Evolutionary conservation across 2,797 vertebrate genomes (phyloP), one percentile per base, ranked within the genome.

Genomic region (Gastrophryne carolinensis): DNA sequence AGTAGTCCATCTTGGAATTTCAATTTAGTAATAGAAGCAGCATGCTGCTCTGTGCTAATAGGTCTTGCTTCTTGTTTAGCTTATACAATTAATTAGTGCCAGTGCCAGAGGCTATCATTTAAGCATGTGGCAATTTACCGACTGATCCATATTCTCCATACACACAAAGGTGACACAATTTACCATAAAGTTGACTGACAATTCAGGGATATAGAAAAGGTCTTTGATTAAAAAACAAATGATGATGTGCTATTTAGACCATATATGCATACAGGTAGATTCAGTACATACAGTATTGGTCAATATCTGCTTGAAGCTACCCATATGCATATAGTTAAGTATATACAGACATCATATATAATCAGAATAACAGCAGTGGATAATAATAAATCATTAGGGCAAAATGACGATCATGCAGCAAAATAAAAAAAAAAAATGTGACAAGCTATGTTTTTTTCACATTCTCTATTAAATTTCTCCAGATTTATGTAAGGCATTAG

Each of bases 401-500:
- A 76, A n/a, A n/a, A n/a, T n/a, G 27, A 6, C 60, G 35, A 53
- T 32, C 35, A 58, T 29, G 19, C 23, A 15, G 12, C 0, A 69
- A 63, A 26, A 54, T 68, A 1, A 76, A 69, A 63, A 26, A 54
- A 68, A 1, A 76, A 3, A 72, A 47, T 24, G 52, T 21, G n/a
- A 49, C 57, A 62, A 79, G 44, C 32, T 62, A 49, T 58, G 66
- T 21, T 53, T 32, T 74, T 62, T 64, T 37, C 35, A 29, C 65
- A 82, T 41, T 64, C 50, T 64, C 65, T 44, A 64, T 77, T 17
- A 8, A 32, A 47, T 29, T 64, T 58, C 39, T 27, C 63, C 30
- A 64, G 35, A 61, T 78, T 32, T 3, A 72, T 69, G 15, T 79
- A 84, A 88, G 83, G 84, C 79, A 82, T 86, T 80, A 80, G 82